phyloP scores from a whole-genome alignment of 2,113 vertebrate genomes.

The Sapajus apella region DNA sequence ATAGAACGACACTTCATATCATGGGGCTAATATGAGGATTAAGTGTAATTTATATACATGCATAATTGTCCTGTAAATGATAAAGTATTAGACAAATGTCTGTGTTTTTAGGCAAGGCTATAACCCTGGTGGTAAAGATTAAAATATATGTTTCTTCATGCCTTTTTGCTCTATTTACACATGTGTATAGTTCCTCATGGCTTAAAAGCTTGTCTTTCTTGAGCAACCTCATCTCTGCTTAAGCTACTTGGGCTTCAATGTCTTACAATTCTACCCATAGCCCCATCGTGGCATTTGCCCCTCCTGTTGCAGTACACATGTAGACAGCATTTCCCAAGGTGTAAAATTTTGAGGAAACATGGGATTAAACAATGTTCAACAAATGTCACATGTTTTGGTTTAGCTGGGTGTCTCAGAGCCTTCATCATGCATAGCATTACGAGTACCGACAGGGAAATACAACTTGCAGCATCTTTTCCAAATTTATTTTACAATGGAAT shows the following conservation, averaged over 20 bases:
- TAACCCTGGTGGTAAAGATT: not conserved
- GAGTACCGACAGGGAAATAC: not conserved
- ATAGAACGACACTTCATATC: not conserved
- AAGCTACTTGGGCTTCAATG: not conserved
- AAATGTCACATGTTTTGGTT: not conserved
- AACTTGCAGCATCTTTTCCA: not conserved
- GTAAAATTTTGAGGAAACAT: not conserved
- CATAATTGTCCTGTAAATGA: not conserved
- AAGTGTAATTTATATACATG: not conserved
- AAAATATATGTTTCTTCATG: not conserved
- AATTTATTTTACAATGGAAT: not conserved
- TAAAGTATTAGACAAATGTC: not conserved
- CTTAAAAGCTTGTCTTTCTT: not conserved
- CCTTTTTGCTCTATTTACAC: not conserved
- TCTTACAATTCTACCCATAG: not conserved
- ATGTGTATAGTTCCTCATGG: not conserved
- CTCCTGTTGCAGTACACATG: not conserved
- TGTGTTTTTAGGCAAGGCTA: not conserved
- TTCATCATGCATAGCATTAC: not conserved
- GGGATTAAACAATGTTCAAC: not conserved
- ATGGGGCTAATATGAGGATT: not conserved
- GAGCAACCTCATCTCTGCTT: not conserved
- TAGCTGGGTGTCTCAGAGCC: not conserved
- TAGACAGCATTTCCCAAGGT: not conserved
- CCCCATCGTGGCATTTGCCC: not conserved